Evolutionary conservation across 2,888 invertebrate genomes (phyloP), one percentile per base, ranked within the genome.

Genomic region (Limnephilus rhombicus): DNA sequence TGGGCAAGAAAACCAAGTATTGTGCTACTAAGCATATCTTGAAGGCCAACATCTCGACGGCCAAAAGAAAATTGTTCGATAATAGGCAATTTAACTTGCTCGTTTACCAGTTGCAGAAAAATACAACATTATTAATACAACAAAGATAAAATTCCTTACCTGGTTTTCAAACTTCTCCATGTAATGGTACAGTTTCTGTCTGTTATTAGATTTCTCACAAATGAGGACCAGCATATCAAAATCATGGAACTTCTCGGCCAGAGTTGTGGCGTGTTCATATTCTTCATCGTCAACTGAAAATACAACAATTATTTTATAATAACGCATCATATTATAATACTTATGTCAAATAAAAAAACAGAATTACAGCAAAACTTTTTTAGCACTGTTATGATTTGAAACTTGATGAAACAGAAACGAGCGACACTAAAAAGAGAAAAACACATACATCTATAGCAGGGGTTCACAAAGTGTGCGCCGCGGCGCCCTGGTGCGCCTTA

Each of bases 91-190:
- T 41, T 41, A 41, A 7, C 41, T 41, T 37, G 37, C 37, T 41
- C 41, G 7, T 41, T 41, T 41, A 41, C 9, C 9, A 41, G 41
- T 31, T 31, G 31, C 31, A 31, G 31, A 31, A 31, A n/a, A n/a
- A n/a, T n/a, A n/a, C n/a, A 11, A 0, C 41, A 41, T 29, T 29
- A 29, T 86, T 29, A 9, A 49, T 24, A 86, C 3, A 15, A 45
- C 7, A 45, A 12, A n/a, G n/a, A n/a, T 85, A n/a, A 9, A 53
- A 45, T 12, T 86, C 24, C 49, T 91, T 9, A 96, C 96, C 95
- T 96, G 95, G n/a, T 94, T 94, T 0, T 94, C 94, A 92, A 95
- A 96, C 93, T 95, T 95, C 94, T 96, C 95, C 93, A 96, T 95
- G 94, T 95, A 96, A 0, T 94, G 93, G 88, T 93, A 92, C 0